phyloP scores from a whole-genome alignment of 2,113 vertebrate genomes.

The Ptilonorhynchus violaceus region DNA sequence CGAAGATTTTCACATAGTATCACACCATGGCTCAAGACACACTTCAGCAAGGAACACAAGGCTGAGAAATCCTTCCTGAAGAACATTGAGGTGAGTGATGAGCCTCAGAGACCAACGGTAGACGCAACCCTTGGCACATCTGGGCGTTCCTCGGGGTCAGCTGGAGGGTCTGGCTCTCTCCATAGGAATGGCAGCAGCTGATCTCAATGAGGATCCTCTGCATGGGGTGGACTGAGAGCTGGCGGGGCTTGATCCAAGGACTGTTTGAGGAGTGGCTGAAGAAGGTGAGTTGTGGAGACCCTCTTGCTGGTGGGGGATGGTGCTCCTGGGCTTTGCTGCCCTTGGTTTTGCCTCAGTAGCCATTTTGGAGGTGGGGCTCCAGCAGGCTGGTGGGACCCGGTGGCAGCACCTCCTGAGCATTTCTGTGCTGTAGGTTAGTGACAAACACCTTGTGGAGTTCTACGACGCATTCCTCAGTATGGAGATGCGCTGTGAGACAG shows the following conservation, averaged over 20 bases:
- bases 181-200: neutral
- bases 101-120: neutral
- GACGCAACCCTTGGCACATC: neutral
- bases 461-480: neutral
- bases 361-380: no score
- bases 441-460: neutral
- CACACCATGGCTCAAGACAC: fast-evolving
- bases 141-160: neutral
- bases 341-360: neutral
- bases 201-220: neutral
- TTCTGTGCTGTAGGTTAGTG: neutral
- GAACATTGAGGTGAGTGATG: neutral
- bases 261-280: neutral
- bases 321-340: neutral
- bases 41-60: neutral
- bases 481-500: fast-evolving
- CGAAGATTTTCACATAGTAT: fast-evolving
- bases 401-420: neutral
- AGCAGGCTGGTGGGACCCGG: neutral
- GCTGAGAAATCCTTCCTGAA: neutral
- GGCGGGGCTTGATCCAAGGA: neutral
- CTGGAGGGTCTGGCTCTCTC: neutral
- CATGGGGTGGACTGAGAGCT: neutral
- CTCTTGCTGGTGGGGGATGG: neutral
- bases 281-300: neutral